Percentiles rank a stretch among this genome's conserved stretches.
Conservation (phyloP, 2,888 invertebrate species). For the Ecliptopera silaceata region DNA sequence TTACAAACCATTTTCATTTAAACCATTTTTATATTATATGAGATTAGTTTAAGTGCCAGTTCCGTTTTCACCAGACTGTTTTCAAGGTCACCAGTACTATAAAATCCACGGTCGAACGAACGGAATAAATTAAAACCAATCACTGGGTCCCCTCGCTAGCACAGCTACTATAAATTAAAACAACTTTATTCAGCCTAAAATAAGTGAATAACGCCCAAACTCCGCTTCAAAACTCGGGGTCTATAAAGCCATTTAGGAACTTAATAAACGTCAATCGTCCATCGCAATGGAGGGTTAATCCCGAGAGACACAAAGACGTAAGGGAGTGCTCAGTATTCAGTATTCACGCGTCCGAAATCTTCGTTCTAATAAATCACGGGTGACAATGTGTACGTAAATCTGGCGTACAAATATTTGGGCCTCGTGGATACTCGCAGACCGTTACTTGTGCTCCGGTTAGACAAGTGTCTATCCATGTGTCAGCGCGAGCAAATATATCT, state of each 20-base stretch:
- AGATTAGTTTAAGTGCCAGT: no score
- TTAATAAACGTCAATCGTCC: slow-evolving; percentile 46
- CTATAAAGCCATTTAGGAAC: slow-evolving; percentile 37
- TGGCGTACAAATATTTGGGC: slow-evolving; percentile 40
- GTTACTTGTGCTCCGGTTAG: slow-evolving; percentile 16
- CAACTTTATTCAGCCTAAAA: slow-evolving; percentile 27
- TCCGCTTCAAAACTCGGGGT: slow-evolving; percentile 28
- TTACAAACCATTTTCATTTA: no score
- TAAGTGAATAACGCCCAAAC: slow-evolving; percentile 25
- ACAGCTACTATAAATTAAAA: slow-evolving; percentile 21
- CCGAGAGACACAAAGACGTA: slow-evolving; percentile 46
- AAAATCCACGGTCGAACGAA: background rate
- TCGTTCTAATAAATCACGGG: slow-evolving; percentile 47
- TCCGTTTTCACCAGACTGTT: no score
- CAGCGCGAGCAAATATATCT: background rate
- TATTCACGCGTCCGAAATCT: slow-evolving; percentile 48
- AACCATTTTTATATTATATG: no score
- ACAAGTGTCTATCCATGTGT: slow-evolving; percentile 1
- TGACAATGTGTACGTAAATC: slow-evolving; percentile 37
- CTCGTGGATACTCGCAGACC: slow-evolving; percentile 19
- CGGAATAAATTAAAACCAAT: slow-evolving; percentile 20
- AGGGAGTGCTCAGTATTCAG: slow-evolving; percentile 36
- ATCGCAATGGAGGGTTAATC: slow-evolving; percentile 44
- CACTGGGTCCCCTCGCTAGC: slow-evolving; percentile 6
- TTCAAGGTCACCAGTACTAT: background rate